Evolutionary conservation across 2,797 vertebrate genomes (phyloP).

Genomic region (Tenualosa ilisha): DNA sequence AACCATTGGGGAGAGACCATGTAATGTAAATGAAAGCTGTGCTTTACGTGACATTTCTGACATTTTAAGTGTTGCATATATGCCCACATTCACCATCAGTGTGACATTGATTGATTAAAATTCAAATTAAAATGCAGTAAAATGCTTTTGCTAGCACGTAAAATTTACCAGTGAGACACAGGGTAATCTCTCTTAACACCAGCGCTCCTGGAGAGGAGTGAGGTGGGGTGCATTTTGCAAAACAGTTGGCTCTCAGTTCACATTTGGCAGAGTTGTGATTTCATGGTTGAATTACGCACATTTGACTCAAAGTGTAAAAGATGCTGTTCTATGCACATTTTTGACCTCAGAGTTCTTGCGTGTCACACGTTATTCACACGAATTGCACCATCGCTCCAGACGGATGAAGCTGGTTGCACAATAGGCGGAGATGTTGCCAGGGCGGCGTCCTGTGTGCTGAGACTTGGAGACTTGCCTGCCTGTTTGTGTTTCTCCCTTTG

Average conservation of each 20-base stretch:
- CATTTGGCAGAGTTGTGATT: background rate
- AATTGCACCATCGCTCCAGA: slow-evolving; percentile 10
- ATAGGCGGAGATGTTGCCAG: background rate
- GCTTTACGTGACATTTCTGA: background rate
- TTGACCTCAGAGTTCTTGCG: background rate
- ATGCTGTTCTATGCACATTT: slow-evolving; percentile 9
- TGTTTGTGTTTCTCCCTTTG: background rate
- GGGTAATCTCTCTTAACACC: background rate
- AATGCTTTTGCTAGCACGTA: background rate
- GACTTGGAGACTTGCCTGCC: background rate
- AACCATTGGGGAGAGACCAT: background rate
- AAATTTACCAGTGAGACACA: background rate
- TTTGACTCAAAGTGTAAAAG: slow-evolving; percentile 14
- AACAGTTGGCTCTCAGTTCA: background rate
- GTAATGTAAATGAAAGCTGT: background rate
- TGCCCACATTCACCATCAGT: background rate
- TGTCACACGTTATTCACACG: background rate
- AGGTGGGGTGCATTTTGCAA: background rate
- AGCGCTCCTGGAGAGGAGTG: background rate
- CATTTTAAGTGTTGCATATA: background rate
- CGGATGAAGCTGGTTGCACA: background rate
- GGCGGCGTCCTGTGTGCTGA: background rate
- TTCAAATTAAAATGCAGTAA: background rate
- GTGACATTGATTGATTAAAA: background rate
- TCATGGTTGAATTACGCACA: background rate